A percentile compares a stretch with the other conserved stretches of the same genome.
These are phyloP conservation scores for Drosophila funebris DNA, from an alignment of 1,140 invertebrate species.

Conservation along the genomic window DNA sequence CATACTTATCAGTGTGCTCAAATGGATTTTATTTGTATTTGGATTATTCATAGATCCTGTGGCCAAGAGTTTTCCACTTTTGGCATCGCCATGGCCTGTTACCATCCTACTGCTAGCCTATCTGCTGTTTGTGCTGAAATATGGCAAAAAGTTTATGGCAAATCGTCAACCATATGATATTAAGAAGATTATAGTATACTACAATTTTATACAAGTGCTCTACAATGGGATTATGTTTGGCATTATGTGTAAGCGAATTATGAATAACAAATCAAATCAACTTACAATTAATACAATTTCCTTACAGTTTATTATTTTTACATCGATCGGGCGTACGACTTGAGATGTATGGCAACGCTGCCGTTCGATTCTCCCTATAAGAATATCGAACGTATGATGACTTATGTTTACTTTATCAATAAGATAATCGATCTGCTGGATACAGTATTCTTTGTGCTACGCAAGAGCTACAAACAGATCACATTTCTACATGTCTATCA, in stretches of 20 bases:
- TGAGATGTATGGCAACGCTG: constrained; percentile 9
- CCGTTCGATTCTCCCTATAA: constrained; percentile 8
- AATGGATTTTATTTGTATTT: background rate
- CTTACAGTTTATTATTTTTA: constrained; percentile 7
- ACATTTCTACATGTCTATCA: constrained; percentile 37
- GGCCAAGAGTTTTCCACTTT: background rate
- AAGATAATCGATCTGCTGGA: constrained; percentile 27
- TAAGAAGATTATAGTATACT: constrained; percentile 88
- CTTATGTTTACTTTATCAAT: constrained; percentile 16
- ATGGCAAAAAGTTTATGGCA: constrained; percentile 91
- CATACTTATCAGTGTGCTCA: background rate
- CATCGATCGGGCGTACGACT: background rate
- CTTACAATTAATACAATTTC: background rate
- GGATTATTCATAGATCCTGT: constrained; percentile 12
- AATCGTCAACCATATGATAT: constrained; percentile 91
- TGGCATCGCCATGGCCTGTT: constrained; percentile 2
- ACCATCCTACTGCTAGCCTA: background rate
- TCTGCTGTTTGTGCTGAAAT: constrained; percentile 1
- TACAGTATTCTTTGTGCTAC: constrained; percentile 36
- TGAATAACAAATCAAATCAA: background rate
- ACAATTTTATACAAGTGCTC: constrained; percentile 89
- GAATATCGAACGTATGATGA: background rate
- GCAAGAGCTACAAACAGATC: constrained; percentile 46
- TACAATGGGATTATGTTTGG: constrained; percentile 35
- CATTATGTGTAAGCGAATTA: background rate